A percentile compares a stretch with the other conserved stretches of the same genome.
These are phyloP conservation scores for Turdus rufiventris DNA, from an alignment of 2,113 vertebrate genomes.

Conservation along the genomic window DNA sequence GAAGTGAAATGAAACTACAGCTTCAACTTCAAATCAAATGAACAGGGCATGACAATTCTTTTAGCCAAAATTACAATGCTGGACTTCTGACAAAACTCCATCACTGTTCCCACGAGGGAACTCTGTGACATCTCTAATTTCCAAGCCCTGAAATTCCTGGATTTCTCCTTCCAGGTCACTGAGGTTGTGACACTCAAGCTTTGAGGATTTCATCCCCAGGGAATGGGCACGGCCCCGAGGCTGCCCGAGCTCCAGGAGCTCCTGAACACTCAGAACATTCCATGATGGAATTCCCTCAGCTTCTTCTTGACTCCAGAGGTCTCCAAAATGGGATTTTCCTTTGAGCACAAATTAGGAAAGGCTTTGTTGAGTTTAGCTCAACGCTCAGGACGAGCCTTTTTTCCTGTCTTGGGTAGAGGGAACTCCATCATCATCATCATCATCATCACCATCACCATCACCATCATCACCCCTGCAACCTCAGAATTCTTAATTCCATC, in stretches of 20 bases:
- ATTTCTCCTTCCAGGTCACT: background rate
- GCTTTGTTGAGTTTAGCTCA: background rate
- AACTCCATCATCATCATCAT: background rate
- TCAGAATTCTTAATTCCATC: background rate
- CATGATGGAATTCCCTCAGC: background rate
- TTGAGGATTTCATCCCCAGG: background rate
- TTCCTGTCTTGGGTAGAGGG: background rate
- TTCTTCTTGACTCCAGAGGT: background rate
- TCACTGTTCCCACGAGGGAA: background rate
- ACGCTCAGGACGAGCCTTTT: fast-evolving
- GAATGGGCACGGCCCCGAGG: background rate
- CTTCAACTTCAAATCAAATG: background rate
- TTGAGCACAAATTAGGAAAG: fast-evolving
- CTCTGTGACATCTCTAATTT: background rate
- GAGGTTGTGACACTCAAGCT: background rate
- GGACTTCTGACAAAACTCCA: background rate
- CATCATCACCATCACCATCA: background rate
- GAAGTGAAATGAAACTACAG: background rate
- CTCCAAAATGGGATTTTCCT: background rate
- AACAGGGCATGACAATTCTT: background rate
- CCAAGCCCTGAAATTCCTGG: background rate
- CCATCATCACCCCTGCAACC: background rate
- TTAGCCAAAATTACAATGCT: background rate
- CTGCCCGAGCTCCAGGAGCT: background rate
- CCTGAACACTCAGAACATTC: background rate